Percentiles rank a stretch among this genome's conserved stretches.
Conservation (phyloP, 2,113 vertebrate genomes). For the Aix galericulata region DNA sequence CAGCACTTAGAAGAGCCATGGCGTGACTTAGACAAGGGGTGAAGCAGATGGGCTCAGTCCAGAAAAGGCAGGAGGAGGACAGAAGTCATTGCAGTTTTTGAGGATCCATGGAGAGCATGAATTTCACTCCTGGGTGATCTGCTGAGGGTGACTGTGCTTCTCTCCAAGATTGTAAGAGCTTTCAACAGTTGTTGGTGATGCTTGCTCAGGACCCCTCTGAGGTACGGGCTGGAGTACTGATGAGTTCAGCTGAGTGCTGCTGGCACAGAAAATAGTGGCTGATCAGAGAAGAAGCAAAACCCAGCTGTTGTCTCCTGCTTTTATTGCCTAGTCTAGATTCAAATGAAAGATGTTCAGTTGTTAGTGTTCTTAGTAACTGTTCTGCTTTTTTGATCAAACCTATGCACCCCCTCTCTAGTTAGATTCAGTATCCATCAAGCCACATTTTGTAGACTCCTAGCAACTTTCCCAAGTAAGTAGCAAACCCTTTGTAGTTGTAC, state of each 20-base stretch:
- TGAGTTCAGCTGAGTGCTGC: accelerated
- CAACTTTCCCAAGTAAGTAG: neutral
- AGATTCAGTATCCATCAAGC: neutral
- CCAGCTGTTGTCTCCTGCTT: neutral
- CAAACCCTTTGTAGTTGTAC: neutral
- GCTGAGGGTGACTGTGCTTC: neutral
- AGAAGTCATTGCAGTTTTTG: neutral
- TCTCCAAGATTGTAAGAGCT: neutral
- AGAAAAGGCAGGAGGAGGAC: neutral
- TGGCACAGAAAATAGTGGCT: neutral
- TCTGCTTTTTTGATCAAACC: neutral
- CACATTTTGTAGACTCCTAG: neutral
- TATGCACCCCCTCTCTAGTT: neutral
- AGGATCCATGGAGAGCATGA: neutral
- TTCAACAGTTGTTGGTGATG: neutral
- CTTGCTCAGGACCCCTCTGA: neutral
- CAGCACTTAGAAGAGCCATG: neutral
- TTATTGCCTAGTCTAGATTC: neutral
- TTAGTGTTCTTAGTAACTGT: neutral
- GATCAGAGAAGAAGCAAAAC: neutral
- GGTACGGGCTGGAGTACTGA: accelerated
- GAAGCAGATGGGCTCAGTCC: neutral
- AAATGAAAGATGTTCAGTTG: neutral
- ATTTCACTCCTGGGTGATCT: neutral
- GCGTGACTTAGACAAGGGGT: neutral